These are phyloP conservation scores for Pteromalus puparum DNA, from an alignment of 1,140 invertebrate genomes.

Conservation along the genomic window DNA sequence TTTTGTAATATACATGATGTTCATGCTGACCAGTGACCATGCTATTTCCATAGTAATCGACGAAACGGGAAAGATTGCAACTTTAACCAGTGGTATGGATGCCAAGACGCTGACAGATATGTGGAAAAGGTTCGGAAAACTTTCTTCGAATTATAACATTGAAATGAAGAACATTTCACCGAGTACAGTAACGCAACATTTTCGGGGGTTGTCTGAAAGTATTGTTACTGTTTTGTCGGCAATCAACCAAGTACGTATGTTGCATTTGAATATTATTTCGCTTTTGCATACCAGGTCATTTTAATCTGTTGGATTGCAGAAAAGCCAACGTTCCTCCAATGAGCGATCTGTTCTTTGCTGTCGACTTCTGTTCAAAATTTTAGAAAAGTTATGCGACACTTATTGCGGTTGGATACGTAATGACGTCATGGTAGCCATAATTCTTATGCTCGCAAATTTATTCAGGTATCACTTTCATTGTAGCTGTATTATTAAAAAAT, in stretches of 20 bases:
- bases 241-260: slow-evolving; percentile 55
- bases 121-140: slow-evolving; percentile 66
- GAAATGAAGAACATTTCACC: slow-evolving; percentile 56
- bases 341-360: slow-evolving; percentile 60
- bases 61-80: slow-evolving; percentile 60
- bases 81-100: slow-evolving; percentile 61
- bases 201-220: slow-evolving; percentile 57
- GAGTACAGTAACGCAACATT: slow-evolving; percentile 54
- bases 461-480: slow-evolving; percentile 57
- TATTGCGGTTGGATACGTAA: slow-evolving; percentile 58
- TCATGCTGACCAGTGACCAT: not conserved
- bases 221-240: slow-evolving; percentile 55
- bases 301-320: slow-evolving; percentile 41
- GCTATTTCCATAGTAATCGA: slow-evolving; percentile 59
- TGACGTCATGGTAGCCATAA: slow-evolving; percentile 53
- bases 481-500: not conserved
- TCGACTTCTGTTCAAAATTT: slow-evolving; percentile 63
- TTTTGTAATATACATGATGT: not conserved
- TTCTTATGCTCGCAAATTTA: slow-evolving; percentile 61
- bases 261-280: slow-evolving; percentile 32
- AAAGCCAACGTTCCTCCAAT: slow-evolving; percentile 49
- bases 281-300: not conserved
- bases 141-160: slow-evolving; percentile 56
- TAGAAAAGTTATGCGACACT: slow-evolving; percentile 61
- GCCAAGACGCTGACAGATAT: slow-evolving; percentile 64